Percentiles rank a stretch among this genome's conserved stretches.
Evolutionary conservation across 2,113 vertebrate species (phyloP).

Genomic region (Coptodon rendalli): DNA sequence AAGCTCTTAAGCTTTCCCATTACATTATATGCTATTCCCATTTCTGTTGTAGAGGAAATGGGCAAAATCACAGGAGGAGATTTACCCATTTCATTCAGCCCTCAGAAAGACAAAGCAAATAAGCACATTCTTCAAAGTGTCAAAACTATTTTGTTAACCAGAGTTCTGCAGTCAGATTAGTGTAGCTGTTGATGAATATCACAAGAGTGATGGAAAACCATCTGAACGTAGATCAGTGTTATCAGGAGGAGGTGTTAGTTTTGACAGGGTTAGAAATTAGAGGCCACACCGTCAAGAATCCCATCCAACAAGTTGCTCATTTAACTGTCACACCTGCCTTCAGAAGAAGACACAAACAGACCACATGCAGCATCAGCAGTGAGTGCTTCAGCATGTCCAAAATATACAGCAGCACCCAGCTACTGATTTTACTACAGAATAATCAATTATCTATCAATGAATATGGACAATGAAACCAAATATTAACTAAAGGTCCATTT

Average conservation of each 20-base stretch:
- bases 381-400: not conserved
- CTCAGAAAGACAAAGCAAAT: not conserved
- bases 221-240: conserved; percentile 31
- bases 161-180: conserved; percentile 16
- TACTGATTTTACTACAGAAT: not conserved
- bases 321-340: not conserved
- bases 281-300: not conserved
- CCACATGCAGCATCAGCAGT: not conserved
- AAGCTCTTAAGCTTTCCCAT: not conserved
- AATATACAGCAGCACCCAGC: not conserved
- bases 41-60: not conserved
- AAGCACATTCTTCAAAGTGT: not conserved
- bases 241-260: not conserved
- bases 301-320: conserved; percentile 51
- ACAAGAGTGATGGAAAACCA: not conserved
- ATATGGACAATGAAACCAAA: not conserved
- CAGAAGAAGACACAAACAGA: not conserved
- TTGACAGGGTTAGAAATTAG: not conserved
- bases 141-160: conserved; percentile 13
- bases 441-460: not conserved
- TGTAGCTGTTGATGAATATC: not conserved
- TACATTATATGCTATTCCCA: not conserved
- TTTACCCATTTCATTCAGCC: not conserved
- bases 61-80: not conserved
- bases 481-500: not conserved